These are phyloP conservation scores for Limenitis camilla DNA, from an alignment of 2,888 invertebrate species.

Conservation along the genomic window DNA sequence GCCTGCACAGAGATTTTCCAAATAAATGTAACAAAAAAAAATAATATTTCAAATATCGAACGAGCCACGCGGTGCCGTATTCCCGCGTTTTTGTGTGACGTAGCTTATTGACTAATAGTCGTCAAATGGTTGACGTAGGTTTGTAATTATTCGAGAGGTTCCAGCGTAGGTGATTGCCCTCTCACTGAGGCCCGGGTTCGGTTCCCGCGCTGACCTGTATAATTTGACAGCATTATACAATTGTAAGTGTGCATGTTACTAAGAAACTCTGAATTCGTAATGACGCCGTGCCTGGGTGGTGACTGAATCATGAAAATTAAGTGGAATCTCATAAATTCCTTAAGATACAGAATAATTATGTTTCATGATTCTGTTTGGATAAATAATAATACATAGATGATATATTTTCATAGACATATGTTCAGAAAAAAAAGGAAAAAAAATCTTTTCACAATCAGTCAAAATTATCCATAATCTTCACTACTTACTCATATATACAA, in stretches of 20 bases:
- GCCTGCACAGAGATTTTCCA: too few relatives aligned
- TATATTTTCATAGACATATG: too few relatives aligned
- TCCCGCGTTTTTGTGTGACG: slow-evolving; percentile 3
- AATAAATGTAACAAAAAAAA: too few relatives aligned
- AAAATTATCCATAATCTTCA: too few relatives aligned
- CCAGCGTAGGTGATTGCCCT: slow-evolving; percentile 26
- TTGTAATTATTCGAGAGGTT: neutral
- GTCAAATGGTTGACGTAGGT: too few relatives aligned
- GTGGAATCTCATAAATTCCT: neutral
- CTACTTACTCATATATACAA: too few relatives aligned
- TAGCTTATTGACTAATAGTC: too few relatives aligned
- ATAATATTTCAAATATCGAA: too few relatives aligned
- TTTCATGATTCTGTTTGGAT: neutral
- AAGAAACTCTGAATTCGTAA: neutral
- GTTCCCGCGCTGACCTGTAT: slow-evolving; percentile 28
- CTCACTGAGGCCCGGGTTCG: slow-evolving; percentile 25
- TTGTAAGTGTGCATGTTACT: slow-evolving; percentile 3
- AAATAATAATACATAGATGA: too few relatives aligned
- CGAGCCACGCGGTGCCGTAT: too few relatives aligned
- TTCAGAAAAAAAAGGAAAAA: too few relatives aligned
- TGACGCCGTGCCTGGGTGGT: neutral
- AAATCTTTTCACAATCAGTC: too few relatives aligned
- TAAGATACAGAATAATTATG: neutral
- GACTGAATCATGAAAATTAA: neutral
- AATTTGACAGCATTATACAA: slow-evolving; percentile 26